phyloP scores from a whole-genome alignment of 2,888 invertebrate genomes.

The Dolomedes plantarius region DNA sequence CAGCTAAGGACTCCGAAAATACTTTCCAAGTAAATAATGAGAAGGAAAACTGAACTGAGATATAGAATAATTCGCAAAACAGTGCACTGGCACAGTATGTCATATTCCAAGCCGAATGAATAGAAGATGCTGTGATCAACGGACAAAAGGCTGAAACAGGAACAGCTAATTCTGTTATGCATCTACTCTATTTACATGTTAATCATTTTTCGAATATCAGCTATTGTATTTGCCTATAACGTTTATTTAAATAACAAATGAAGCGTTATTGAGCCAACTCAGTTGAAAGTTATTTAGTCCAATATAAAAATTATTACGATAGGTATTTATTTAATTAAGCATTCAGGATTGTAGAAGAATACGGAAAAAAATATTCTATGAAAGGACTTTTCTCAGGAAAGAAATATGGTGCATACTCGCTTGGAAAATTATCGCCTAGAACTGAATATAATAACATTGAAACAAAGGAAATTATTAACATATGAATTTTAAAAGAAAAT shows the following conservation, averaged over 20 bases:
- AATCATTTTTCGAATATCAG: slow-evolving; percentile 26
- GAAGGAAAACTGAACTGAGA: not conserved
- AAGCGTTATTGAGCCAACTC: not conserved
- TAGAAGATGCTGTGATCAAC: too few relatives aligned
- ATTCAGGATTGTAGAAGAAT: not conserved
- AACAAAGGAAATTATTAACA: not conserved
- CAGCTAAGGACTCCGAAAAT: not conserved
- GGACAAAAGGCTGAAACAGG: not conserved
- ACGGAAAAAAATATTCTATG: not conserved
- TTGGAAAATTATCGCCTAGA: not conserved
- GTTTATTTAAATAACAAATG: slow-evolving; percentile 63
- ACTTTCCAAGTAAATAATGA: not conserved
- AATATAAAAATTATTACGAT: not conserved
- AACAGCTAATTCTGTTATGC: not conserved
- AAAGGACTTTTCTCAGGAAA: not conserved
- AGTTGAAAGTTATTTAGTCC: not conserved
- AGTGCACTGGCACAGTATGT: too few relatives aligned
- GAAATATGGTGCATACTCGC: not conserved
- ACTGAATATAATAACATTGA: not conserved
- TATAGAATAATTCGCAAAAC: not conserved
- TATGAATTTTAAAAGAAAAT: not conserved
- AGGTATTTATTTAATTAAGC: not conserved
- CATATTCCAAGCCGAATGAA: too few relatives aligned
- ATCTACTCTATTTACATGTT: slow-evolving; percentile 37
- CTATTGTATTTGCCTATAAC: slow-evolving; percentile 27